Conservation (phyloP, 2,888 invertebrate species). For the Rhimphoctona megacephalus region DNA sequence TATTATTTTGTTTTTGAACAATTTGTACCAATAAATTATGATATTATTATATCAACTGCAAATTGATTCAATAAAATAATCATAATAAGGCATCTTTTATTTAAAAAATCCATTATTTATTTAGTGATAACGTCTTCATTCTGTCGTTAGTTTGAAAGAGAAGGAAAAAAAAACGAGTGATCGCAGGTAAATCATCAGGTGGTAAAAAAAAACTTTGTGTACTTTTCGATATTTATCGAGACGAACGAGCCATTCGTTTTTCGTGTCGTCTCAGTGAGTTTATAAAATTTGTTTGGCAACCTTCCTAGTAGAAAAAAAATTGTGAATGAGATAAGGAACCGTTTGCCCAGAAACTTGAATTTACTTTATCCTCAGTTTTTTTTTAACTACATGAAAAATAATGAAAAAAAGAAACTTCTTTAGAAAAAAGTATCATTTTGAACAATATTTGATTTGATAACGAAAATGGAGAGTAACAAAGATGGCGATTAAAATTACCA, state of each 20-base stretch:
- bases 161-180: constrained; percentile 16
- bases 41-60: neutral
- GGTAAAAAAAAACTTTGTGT: constrained; percentile 34
- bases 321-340: constrained; percentile 2
- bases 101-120: constrained; percentile 18
- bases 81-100: neutral
- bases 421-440: neutral
- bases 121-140: constrained; percentile 8
- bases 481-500: neutral
- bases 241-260: constrained; percentile 35
- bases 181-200: constrained; percentile 24
- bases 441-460: neutral
- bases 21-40: neutral
- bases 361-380: constrained; percentile 11
- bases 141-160: constrained; percentile 6
- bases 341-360: constrained; percentile 23
- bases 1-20: neutral
- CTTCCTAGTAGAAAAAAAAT: constrained; percentile 22
- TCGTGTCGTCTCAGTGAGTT: constrained; percentile 35
- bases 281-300: constrained; percentile 28
- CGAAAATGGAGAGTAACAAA: neutral
- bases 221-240: constrained; percentile 43
- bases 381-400: neutral
- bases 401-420: neutral
- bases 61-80: constrained; percentile 2